Percentiles rank a stretch among this genome's conserved stretches.
phyloP scores from a whole-genome alignment of 1,140 invertebrate species.

The Akabosia matsudoensis region DNA sequence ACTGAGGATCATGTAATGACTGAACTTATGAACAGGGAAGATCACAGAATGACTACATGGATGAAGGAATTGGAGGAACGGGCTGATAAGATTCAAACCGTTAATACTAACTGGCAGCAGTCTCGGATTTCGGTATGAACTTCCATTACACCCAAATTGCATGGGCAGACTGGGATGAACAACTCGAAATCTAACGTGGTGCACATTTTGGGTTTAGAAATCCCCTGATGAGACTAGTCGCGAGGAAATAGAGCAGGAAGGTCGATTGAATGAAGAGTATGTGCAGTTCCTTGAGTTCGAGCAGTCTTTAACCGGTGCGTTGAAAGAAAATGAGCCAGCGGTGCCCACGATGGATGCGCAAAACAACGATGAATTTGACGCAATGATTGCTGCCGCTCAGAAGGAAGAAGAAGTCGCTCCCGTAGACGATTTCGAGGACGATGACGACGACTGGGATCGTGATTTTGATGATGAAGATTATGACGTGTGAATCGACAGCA shows the following conservation, averaged over 20 bases:
- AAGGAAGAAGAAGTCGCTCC: conserved; percentile 7
- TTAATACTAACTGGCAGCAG: conserved; percentile 32
- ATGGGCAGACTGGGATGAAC: no score
- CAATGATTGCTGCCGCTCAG: conserved; percentile 25
- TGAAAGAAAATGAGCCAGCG: conserved; percentile 35
- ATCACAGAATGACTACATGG: conserved; percentile 35
- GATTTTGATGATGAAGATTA: background rate
- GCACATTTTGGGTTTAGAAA: background rate
- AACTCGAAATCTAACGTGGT: background rate
- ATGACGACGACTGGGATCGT: background rate
- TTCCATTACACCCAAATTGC: background rate
- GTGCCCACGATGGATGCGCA: conserved; percentile 33
- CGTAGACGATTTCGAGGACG: background rate
- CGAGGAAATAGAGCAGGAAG: background rate
- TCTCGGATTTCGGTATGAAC: conserved; percentile 19
- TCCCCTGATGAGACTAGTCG: background rate
- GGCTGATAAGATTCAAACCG: conserved; percentile 25
- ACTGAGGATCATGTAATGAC: conserved; percentile 31
- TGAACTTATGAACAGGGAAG: conserved; percentile 41
- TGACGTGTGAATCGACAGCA: no score
- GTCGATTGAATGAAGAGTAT: conserved; percentile 36
- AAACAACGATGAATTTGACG: conserved; percentile 33
- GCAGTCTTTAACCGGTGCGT: conserved; percentile 1
- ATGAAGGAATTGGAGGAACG: conserved; percentile 27
- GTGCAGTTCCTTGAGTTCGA: conserved; percentile 40